Conservation (phyloP, 2,797 vertebrate genomes). For the Lepilemur septentrionalis region DNA sequence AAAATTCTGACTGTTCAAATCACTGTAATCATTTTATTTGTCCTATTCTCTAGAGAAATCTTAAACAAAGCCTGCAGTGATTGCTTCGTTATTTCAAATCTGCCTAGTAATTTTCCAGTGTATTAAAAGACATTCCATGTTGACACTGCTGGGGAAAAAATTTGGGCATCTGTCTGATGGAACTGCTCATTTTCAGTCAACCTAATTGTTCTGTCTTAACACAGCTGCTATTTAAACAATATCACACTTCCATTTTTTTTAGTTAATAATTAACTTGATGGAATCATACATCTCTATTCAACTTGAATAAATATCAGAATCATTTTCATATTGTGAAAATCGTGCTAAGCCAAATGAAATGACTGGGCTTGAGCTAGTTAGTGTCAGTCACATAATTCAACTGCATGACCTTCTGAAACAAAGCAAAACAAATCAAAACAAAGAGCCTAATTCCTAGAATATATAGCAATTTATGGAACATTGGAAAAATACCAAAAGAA, state of each 20-base stretch:
- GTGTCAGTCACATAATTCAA: neutral
- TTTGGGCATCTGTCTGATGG: conserved; percentile 60
- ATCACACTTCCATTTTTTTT: conserved; percentile 51
- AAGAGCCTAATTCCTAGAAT: neutral
- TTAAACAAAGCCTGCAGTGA: conserved; percentile 83
- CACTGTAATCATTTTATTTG: conserved; percentile 80
- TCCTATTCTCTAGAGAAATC: conserved; percentile 79
- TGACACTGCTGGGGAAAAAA: conserved; percentile 68
- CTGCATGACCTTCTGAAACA: neutral
- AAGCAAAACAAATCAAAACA: conserved; percentile 39
- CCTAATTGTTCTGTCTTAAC: conserved; percentile 81
- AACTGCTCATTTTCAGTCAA: conserved; percentile 83
- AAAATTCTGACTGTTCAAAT: conserved; percentile 74
- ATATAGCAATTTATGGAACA: neutral
- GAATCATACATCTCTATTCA: conserved; percentile 58
- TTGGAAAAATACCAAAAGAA: neutral
- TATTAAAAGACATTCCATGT: conserved; percentile 81
- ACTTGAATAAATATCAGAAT: conserved; percentile 62
- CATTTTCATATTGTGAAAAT: conserved; percentile 59
- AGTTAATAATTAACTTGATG: conserved; percentile 70
- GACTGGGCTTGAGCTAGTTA: neutral
- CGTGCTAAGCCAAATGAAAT: conserved; percentile 27
- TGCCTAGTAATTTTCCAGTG: conserved; percentile 83
- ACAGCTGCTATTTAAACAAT: conserved; percentile 79
- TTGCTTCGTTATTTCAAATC: conserved; percentile 82